These are phyloP conservation scores for Xyliphius kryptos DNA, from an alignment of 2,113 vertebrate genomes.

Conservation along the genomic window DNA sequence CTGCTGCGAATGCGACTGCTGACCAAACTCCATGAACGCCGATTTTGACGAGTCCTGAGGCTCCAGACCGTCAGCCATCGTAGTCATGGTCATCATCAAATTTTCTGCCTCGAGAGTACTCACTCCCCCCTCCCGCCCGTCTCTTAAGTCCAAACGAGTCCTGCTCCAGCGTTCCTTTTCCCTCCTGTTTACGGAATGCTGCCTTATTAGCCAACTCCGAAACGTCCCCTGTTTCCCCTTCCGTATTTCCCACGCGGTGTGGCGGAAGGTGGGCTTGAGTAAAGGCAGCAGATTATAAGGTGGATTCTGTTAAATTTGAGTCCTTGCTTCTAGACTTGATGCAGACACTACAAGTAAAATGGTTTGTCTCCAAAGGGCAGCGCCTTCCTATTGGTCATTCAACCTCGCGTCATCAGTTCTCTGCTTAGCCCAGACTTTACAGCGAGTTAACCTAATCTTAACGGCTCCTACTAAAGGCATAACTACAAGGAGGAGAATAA, in stretches of 20 bases:
- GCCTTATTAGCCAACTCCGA: conserved; percentile 70
- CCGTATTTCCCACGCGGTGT: conserved; percentile 65
- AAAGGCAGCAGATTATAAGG: conserved; percentile 86
- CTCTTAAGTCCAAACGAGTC: conserved; percentile 69
- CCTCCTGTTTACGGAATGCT: conserved; percentile 70
- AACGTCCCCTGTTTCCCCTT: conserved; percentile 55
- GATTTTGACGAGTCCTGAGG: conserved; percentile 98
- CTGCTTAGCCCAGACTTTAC: conserved; percentile 79
- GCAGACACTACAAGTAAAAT: conserved; percentile 92
- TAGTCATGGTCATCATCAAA: conserved; percentile 99
- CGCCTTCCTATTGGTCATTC: conserved; percentile 91
- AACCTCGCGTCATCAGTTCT: conserved; percentile 84
- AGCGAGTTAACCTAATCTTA: conserved; percentile 81
- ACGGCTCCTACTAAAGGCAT: conserved; percentile 61
- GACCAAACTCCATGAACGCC: conserved; percentile 97
- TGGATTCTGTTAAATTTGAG: conserved; percentile 92
- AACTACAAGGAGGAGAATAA: conserved; percentile 62
- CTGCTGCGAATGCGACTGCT: conserved; percentile 83
- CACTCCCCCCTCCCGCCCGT: conserved; percentile 66
- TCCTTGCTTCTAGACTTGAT: conserved; percentile 86
- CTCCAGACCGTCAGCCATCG: conserved; percentile 99
- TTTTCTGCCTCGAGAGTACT: conserved; percentile 90
- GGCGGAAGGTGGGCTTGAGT: conserved; percentile 71
- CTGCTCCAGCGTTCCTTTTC: conserved; percentile 59
- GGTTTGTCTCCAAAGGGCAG: conserved; percentile 98